phyloP scores from a whole-genome alignment of 1,140 invertebrate species.

The Monomorium pharaonis region DNA sequence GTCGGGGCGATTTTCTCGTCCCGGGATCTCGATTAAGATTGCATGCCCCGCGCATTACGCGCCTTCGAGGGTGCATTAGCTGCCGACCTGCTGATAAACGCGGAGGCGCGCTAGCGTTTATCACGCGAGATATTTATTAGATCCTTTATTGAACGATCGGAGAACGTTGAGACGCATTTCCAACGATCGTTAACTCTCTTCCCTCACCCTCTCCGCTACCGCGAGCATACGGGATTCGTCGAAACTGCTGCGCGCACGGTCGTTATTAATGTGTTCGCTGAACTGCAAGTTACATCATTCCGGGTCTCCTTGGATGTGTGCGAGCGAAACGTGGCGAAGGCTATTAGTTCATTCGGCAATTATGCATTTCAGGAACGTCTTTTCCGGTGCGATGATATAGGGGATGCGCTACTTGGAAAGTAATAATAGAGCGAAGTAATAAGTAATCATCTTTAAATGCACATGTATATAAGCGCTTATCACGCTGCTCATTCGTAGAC shows the following conservation, averaged over 20 bases:
- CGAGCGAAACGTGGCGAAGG: conserved; percentile 18
- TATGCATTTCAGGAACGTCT: conserved; percentile 27
- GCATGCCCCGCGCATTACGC: conserved; percentile 7
- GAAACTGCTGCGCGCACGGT: conserved; percentile 1
- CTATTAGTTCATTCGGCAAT: conserved; percentile 37
- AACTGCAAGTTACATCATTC: conserved; percentile 19
- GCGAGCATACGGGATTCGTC: conserved; percentile 3
- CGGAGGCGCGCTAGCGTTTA: background rate
- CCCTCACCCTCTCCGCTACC: too few species aligned
- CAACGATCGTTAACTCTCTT: conserved; percentile 4
- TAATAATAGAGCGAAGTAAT: conserved; percentile 22
- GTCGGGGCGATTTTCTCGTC: conserved; percentile 46
- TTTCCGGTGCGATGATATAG: background rate
- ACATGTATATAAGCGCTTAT: conserved; percentile 24
- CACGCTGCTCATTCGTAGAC: conserved; percentile 19
- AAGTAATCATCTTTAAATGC: conserved; percentile 41
- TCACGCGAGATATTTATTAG: conserved; percentile 25
- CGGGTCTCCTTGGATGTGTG: background rate
- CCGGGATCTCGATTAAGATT: conserved; percentile 22
- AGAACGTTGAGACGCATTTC: background rate
- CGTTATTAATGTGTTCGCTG: conserved; percentile 34
- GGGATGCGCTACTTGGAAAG: conserved; percentile 21
- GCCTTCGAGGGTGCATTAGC: conserved; percentile 21
- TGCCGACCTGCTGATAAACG: conserved; percentile 25
- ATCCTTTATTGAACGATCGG: conserved; percentile 27